These are phyloP conservation scores for Enhydra lutris DNA, from an alignment of 2,113 vertebrate genomes.

Conservation along the genomic window DNA sequence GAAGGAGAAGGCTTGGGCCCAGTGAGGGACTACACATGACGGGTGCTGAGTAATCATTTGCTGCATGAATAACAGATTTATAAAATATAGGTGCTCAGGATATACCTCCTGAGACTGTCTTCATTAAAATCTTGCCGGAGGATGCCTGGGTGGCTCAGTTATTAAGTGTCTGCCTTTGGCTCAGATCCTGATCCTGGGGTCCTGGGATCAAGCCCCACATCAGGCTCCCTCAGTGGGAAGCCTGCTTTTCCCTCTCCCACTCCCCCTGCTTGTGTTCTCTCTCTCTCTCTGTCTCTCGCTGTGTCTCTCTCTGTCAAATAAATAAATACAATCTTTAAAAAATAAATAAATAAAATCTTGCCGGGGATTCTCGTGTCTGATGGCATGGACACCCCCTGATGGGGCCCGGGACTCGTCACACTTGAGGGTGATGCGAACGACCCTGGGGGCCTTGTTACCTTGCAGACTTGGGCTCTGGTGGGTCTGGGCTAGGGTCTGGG, in stretches of 20 bases:
- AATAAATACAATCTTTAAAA: no score
- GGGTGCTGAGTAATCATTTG: neutral
- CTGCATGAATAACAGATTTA: neutral
- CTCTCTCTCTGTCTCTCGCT: no score
- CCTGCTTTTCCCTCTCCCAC: no score
- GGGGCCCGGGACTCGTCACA: neutral
- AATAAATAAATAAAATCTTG: neutral
- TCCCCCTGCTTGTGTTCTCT: no score
- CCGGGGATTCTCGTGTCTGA: neutral
- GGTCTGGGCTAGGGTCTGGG: neutral
- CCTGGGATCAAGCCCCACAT: no score
- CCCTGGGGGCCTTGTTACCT: neutral
- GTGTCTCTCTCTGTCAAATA: no score
- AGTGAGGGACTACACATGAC: rapidly evolving
- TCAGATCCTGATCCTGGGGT: no score
- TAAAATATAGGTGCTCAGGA: neutral
- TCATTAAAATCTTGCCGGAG: neutral
- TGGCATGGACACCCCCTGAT: neutral
- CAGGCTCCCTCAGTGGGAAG: no score
- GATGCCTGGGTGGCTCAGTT: no score
- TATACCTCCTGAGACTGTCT: neutral
- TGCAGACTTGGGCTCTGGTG: neutral
- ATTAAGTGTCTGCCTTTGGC: no score
- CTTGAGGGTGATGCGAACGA: neutral
- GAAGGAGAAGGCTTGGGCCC: neutral